Conservation (phyloP, 2,797 vertebrate genomes). For the Falco peregrinus region DNA sequence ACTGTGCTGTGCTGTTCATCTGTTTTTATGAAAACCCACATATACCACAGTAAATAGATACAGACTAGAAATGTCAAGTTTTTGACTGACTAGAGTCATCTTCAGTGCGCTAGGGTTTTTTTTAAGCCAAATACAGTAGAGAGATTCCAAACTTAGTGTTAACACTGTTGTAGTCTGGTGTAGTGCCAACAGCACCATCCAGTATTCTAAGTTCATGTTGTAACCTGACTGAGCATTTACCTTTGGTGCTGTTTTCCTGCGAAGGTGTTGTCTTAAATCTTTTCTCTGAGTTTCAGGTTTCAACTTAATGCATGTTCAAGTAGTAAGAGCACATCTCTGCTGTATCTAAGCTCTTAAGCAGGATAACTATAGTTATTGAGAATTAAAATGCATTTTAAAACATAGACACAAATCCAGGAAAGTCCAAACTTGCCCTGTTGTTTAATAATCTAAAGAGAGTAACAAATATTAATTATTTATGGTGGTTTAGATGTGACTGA, state of each 20-base stretch:
- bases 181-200: neutral
- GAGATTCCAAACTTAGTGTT: neutral
- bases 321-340: neutral
- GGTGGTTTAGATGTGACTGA: neutral
- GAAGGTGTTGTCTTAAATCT: neutral
- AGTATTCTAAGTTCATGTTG: neutral
- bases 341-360: neutral
- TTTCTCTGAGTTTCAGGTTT: neutral
- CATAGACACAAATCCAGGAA: neutral
- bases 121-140: neutral
- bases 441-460: neutral
- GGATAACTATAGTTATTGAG: neutral
- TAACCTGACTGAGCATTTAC: neutral
- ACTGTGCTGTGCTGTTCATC: neutral
- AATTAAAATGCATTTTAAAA: neutral
- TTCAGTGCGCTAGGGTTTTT: neutral
- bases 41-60: neutral
- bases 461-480: neutral
- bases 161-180: neutral
- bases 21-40: neutral
- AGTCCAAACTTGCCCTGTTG: neutral
- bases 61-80: neutral
- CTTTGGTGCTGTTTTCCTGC: neutral
- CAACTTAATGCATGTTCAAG: neutral
- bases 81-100: neutral